Base-by-base conservation (phyloP, 2,888 invertebrate species). In the Drosophila infuscata region DNA sequence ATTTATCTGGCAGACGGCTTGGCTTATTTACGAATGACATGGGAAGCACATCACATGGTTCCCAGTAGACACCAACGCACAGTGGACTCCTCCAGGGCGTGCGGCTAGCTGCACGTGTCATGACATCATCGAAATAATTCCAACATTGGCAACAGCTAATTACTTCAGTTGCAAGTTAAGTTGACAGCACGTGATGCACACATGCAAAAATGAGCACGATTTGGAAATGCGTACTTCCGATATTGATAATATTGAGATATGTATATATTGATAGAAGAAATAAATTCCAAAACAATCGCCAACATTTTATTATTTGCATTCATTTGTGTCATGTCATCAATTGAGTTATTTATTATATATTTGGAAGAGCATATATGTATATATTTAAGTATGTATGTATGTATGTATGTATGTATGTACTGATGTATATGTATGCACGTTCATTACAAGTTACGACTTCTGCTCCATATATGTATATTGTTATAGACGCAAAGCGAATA, bases 41-140 rank as follows among this genome's bases (percentile, higher is more conserved):
- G 85, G 85, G 85, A 85, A 85, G 61, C 66, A 48, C 65, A 68
- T 79, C 85, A 86, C 66, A 82, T 85, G 85, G 88, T 65, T 66
- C 57, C 33, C 56, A 15, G 36, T 25, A 46, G 11, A 29, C 29
- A 54, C 15, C 36, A 29, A 62, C 57, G 49, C 49, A 56, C 52
- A 43, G 54, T 49, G 33, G 41, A 41, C 35, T 46, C 4, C 8
- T 4, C 46, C 15, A 2, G 15, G 25, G 25, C 17, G 46, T 35
- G 9, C 5, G 49, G 29, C 9, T 25, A 17, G 30, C 52, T n/a
- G 25, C 36, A 56, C 67, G 49, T 20, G 49, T 65, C 74, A 52
- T 64, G 17, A 35, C 38, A 41, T 62, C 58, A 56, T 25, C 43
- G 25, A 25, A 46, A 46, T 17, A 35, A 17, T 17, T 8, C 38